These are phyloP conservation scores for Melanotaenia duboulayi DNA, from an alignment of 2,113 vertebrate species.

Conservation along the genomic window DNA sequence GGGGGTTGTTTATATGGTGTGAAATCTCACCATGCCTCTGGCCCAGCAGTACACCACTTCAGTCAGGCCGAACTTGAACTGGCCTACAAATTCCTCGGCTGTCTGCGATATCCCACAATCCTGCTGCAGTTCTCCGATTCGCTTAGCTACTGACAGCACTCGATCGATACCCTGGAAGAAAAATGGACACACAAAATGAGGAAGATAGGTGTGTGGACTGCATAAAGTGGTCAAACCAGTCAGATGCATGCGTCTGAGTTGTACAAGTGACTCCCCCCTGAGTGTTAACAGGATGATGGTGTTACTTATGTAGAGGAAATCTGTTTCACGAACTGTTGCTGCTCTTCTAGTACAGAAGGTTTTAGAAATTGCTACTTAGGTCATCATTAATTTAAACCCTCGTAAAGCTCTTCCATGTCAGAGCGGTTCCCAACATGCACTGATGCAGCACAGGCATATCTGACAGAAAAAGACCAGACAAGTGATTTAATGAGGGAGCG, in stretches of 20 bases:
- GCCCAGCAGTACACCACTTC: slow-evolving; percentile 97
- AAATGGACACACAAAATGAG: background rate
- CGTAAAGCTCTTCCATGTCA: slow-evolving; percentile 74
- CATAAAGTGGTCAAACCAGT: slow-evolving; percentile 6
- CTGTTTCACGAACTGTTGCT: slow-evolving; percentile 35
- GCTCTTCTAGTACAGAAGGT: background rate
- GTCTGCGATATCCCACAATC: slow-evolving; percentile 88
- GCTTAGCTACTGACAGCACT: slow-evolving; percentile 85
- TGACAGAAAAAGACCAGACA: slow-evolving; percentile 8
- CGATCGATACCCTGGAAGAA: slow-evolving; percentile 83
- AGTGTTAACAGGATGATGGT: slow-evolving; percentile 4
- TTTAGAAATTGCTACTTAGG: background rate
- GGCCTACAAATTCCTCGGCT: slow-evolving; percentile 89
- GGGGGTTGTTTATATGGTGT: too few species aligned
- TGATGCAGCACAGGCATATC: slow-evolving; percentile 1
- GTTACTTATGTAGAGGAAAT: slow-evolving; percentile 23
- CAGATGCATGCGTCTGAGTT: slow-evolving; percentile 3
- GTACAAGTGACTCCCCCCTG: background rate
- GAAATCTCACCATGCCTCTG: slow-evolving; percentile 88
- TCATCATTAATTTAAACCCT: slow-evolving; percentile 73
- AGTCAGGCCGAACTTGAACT: slow-evolving; percentile 92
- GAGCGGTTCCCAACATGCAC: slow-evolving; percentile 9
- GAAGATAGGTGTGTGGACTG: background rate
- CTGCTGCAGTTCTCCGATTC: slow-evolving; percentile 88
- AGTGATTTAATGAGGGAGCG: slow-evolving; percentile 36